Percentiles rank a stretch among this genome's conserved stretches.
Conservation (phyloP, 35 echinoderm and acorn worm genomes). For the Diadema setosum region DNA sequence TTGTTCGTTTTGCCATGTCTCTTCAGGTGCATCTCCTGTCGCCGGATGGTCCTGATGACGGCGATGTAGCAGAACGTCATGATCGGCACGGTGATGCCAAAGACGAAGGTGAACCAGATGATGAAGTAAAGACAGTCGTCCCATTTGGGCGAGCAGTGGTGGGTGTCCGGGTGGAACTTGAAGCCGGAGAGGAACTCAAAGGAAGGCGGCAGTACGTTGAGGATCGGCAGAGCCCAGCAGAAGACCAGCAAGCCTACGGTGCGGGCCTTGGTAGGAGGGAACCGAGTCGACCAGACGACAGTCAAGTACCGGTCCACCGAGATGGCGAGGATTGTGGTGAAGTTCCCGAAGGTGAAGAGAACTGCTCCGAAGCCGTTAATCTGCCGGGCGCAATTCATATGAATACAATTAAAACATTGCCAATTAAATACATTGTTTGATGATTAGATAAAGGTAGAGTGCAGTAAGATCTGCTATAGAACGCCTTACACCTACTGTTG, state of each 20-base stretch:
- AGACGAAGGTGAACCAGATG: constrained; percentile 16
- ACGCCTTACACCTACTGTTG: no score
- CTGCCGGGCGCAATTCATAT: no score
- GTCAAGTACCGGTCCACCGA: constrained; percentile 7
- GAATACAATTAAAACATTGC: no score
- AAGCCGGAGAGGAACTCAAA: constrained; percentile 16
- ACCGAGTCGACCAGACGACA: not conserved
- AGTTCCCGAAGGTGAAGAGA: constrained; percentile 9
- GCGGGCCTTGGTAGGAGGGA: not conserved
- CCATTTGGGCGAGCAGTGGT: constrained; percentile 6
- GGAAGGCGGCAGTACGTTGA: not conserved
- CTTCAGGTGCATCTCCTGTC: not conserved
- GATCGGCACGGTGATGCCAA: not conserved
- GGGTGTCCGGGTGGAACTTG: not conserved
- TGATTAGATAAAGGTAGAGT: no score
- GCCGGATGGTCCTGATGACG: not conserved
- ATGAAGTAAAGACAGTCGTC: constrained; percentile 26
- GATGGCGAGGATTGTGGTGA: not conserved
- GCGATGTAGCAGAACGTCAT: not conserved
- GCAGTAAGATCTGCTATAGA: no score
- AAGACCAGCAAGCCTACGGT: not conserved
- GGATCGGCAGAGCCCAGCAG: not conserved
- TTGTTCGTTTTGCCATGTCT: no score
- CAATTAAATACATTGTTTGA: no score
- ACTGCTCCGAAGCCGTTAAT: constrained; percentile 6